Evolutionary conservation across 2,113 vertebrate genomes (phyloP).

Genomic region (Dendropsophus ebraccatus): DNA sequence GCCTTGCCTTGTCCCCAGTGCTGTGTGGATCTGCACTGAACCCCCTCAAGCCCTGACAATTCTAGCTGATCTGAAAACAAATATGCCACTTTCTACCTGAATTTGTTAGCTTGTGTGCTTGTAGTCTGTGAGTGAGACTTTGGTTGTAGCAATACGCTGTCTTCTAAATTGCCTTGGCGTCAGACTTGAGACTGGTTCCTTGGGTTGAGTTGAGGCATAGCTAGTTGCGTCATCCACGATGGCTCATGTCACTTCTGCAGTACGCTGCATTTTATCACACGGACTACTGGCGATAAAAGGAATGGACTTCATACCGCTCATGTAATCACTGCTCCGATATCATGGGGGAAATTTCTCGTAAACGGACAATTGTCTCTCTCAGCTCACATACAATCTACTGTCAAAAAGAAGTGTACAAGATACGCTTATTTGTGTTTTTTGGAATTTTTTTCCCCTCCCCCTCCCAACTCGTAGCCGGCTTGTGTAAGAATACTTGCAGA

Average conservation of each 20-base stretch:
- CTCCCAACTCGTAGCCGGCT: slow-evolving; percentile 81
- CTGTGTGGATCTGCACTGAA: slow-evolving; percentile 78
- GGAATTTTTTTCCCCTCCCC: slow-evolving; percentile 67
- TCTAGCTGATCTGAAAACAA: slow-evolving; percentile 74
- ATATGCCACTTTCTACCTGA: slow-evolving; percentile 80
- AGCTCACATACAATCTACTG: slow-evolving; percentile 83
- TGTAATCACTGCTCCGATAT: slow-evolving; percentile 71
- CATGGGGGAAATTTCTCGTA: slow-evolving; percentile 68
- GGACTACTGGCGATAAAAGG: slow-evolving; percentile 73
- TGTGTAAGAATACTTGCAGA: slow-evolving; percentile 94
- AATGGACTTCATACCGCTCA: slow-evolving; percentile 77
- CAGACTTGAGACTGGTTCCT: slow-evolving; percentile 75
- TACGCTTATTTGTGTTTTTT: slow-evolving; percentile 84
- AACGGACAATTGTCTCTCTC: slow-evolving; percentile 84
- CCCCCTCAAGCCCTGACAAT: slow-evolving; percentile 74
- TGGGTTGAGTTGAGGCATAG: slow-evolving; percentile 77
- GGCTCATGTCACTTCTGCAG: slow-evolving; percentile 82
- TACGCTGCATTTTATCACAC: slow-evolving; percentile 75
- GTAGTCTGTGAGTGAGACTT: slow-evolving; percentile 86
- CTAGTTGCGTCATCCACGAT: slow-evolving; percentile 80
- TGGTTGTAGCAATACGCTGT: slow-evolving; percentile 80
- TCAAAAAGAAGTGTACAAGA: slow-evolving; percentile 87
- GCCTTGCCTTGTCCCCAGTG: slow-evolving; percentile 84
- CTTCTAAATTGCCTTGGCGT: slow-evolving; percentile 73
- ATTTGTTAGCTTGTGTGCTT: slow-evolving; percentile 87